Conservation (phyloP, 1,140 invertebrate species). For the Pararge aegeria region DNA sequence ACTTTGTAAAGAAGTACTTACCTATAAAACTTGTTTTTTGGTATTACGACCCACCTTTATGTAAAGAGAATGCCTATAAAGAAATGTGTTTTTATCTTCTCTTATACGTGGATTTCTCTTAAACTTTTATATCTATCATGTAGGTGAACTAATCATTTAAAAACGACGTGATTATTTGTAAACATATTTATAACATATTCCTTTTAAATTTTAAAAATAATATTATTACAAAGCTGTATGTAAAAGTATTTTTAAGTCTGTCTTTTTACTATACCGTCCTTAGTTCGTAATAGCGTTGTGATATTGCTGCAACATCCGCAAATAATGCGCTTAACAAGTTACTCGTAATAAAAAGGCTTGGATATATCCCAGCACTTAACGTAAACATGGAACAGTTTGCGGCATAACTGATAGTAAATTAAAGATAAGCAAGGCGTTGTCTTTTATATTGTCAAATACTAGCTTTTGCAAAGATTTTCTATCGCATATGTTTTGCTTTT, state of each 20-base stretch:
- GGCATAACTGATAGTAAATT: slow-evolving; percentile 22
- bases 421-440: slow-evolving; percentile 19
- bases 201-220: too few species aligned
- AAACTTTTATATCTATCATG: too few species aligned
- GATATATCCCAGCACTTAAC: slow-evolving; percentile 19
- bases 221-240: too few species aligned
- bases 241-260: background rate
- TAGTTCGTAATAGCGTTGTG: background rate
- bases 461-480: background rate
- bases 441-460: background rate
- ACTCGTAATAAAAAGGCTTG: slow-evolving; percentile 15
- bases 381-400: slow-evolving; percentile 18
- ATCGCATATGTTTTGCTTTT: background rate
- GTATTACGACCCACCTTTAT: background rate
- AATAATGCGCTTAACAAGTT: slow-evolving; percentile 7
- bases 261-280: background rate
- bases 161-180: too few species aligned
- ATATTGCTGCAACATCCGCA: slow-evolving; percentile 6
- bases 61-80: too few species aligned
- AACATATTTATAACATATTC: too few species aligned
- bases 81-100: too few species aligned
- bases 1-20: slow-evolving; percentile 1
- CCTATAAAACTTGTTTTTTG: slow-evolving; percentile 5
- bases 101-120: too few species aligned
- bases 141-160: too few species aligned